Conservation (phyloP, 2,888 invertebrate species). For the Andrena chrysosceles region DNA sequence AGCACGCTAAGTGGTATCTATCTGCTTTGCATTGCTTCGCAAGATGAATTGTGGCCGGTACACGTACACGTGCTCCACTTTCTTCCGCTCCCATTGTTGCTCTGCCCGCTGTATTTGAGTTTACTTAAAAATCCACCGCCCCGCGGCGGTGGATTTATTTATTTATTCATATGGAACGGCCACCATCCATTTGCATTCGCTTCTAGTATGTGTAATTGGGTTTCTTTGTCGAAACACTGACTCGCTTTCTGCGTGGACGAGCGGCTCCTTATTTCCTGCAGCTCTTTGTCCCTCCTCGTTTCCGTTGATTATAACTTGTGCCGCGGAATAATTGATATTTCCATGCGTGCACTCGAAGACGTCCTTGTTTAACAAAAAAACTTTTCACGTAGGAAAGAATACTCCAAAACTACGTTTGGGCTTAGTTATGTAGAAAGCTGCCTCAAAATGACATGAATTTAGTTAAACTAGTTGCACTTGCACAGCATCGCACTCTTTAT, state of each 20-base stretch:
- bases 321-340: not conserved
- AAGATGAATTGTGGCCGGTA: slow-evolving; percentile 53
- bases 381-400: too few relatives aligned
- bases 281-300: slow-evolving; percentile 11
- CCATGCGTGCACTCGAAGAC: not conserved
- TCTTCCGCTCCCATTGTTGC: slow-evolving; percentile 53
- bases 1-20: slow-evolving; percentile 59
- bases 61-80: slow-evolving; percentile 45
- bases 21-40: slow-evolving; percentile 54
- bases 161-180: slow-evolving; percentile 18
- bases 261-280: slow-evolving; percentile 9
- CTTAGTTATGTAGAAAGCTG: too few relatives aligned
- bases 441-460: too few relatives aligned
- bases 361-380: too few relatives aligned
- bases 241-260: not conserved
- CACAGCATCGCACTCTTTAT: too few relatives aligned
- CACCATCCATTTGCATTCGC: slow-evolving; percentile 1
- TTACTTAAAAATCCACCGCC: slow-evolving; percentile 16
- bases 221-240: not conserved
- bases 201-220: not conserved
- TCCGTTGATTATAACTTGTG: not conserved
- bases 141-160: slow-evolving; percentile 9
- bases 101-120: slow-evolving; percentile 31
- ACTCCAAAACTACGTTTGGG: too few relatives aligned
- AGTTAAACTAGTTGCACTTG: too few relatives aligned